Percentiles rank a stretch among this genome's conserved stretches.
Conservation (phyloP, 2,888 invertebrate species). For the Coelogynopora nodosa region DNA sequence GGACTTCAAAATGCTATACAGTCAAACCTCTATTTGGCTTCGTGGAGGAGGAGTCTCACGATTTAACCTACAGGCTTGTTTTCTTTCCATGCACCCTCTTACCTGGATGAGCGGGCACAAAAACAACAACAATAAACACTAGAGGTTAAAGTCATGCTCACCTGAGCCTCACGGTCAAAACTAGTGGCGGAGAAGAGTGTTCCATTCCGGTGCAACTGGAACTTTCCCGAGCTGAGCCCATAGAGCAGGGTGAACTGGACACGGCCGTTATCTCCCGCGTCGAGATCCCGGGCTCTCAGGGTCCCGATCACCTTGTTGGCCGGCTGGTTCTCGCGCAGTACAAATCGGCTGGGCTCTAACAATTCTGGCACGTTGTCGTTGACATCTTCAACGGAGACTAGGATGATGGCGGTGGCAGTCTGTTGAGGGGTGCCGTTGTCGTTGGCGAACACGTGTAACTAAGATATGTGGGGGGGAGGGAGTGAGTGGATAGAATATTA, state of each 20-base stretch:
- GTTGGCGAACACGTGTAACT: background rate
- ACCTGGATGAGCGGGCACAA: too few species aligned
- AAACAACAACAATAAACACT: too few species aligned
- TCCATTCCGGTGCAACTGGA: conserved; percentile 30
- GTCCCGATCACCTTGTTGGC: conserved; percentile 5
- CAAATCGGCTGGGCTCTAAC: background rate
- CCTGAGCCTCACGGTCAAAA: conserved; percentile 36
- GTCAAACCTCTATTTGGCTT: too few species aligned
- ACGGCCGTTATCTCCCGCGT: conserved; percentile 29
- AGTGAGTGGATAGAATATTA: background rate
- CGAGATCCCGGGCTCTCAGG: conserved; percentile 18
- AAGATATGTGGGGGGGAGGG: background rate
- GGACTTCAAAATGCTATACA: too few species aligned
- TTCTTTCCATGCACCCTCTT: too few species aligned
- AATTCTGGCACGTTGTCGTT: conserved; percentile 35
- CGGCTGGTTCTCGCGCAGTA: conserved; percentile 19
- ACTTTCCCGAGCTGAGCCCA: background rate
- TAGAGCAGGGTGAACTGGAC: conserved; percentile 3
- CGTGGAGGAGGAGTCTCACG: too few species aligned
- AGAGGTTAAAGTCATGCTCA: too few species aligned
- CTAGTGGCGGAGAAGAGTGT: conserved; percentile 25
- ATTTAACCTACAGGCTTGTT: too few species aligned
- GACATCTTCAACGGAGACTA: background rate
- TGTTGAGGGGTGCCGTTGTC: background rate
- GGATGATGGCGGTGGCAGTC: conserved; percentile 24